Percentiles rank a stretch among this genome's conserved stretches.
Conservation (phyloP, 2,113 vertebrate genomes). For the Delphinapterus leucas region DNA sequence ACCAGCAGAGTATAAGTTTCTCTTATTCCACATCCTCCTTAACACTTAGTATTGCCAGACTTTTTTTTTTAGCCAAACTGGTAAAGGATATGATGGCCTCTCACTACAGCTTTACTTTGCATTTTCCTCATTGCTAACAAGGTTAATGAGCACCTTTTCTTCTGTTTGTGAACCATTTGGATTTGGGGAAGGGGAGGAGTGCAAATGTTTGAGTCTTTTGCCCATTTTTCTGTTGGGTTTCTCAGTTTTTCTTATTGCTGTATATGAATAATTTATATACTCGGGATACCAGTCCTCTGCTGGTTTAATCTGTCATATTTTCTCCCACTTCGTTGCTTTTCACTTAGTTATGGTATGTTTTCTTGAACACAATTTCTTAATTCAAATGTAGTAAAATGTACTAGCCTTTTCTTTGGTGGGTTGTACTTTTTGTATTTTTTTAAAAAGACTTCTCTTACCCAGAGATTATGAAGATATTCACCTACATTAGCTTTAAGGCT, state of each 20-base stretch:
- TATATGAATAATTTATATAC: neutral
- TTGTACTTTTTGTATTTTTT: neutral
- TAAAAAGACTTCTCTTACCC: neutral
- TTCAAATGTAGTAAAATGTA: neutral
- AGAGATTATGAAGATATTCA: neutral
- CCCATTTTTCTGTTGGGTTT: neutral
- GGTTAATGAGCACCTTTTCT: neutral
- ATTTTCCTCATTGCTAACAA: neutral
- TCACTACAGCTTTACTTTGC: neutral
- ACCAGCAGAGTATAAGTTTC: neutral
- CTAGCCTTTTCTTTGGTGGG: neutral
- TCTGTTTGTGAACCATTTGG: neutral
- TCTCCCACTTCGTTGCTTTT: neutral
- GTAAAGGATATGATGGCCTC: neutral
- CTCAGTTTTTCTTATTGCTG: neutral
- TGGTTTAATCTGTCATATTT: slow-evolving; percentile 2
- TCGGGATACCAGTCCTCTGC: neutral
- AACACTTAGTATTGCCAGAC: neutral
- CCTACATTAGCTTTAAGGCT: neutral
- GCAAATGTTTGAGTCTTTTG: neutral
- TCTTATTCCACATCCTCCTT: neutral
- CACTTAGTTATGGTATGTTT: neutral
- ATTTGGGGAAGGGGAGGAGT: neutral
- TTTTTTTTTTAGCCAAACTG: neutral
- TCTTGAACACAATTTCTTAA: neutral